Base-by-base conservation (phyloP, 2,113 vertebrate species). In the Onychostoma macrolepis region DNA sequence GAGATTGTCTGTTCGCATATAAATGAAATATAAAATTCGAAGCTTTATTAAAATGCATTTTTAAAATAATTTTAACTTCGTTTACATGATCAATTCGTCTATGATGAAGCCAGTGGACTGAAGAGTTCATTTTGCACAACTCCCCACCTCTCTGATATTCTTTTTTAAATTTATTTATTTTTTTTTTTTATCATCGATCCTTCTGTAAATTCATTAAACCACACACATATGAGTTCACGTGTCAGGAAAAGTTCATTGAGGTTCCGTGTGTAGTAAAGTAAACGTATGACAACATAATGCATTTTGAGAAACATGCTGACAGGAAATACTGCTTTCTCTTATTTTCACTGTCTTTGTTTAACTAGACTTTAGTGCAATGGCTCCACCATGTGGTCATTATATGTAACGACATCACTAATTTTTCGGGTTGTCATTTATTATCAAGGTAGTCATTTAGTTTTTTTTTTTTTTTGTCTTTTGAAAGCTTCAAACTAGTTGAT, bases 1-100 rank as follows among this genome's bases (percentile, higher is more conserved):
- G 85, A 88, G 28, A 24, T 33, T 79, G 85, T 36, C 72, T 87
- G 85, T 75, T 28, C 76, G 63, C 74, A 83, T 83, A 85, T 84
- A 91, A 84, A 87, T 71, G 85, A 79, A 91, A 89, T 69, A 80
- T 71, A 36, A 56, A 43, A 83, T 74, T 28, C 48, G 43, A 80
- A 89, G 87, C 69, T 82, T 74, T 89, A 80, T 83, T 74, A 36
- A 87, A 79, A 84, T 84, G 43, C 10, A 24, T 67, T 82, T 80
- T 50, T 28, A 48, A 76, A 50, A 21, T 8, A 2, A 56, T 56
- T 56, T 21, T 8, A 24, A 24, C 69, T 50, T 8, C 28, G 1
- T 77, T 50, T 77, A 77, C 15, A 50, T 78, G 9, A 78, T 78
- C 19, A 50, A 33, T 78, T 24, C 33, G 21, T 0, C 24, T 1